Evolutionary conservation across 2,113 vertebrate species (phyloP).

Genomic region (Guaruba guarouba): DNA sequence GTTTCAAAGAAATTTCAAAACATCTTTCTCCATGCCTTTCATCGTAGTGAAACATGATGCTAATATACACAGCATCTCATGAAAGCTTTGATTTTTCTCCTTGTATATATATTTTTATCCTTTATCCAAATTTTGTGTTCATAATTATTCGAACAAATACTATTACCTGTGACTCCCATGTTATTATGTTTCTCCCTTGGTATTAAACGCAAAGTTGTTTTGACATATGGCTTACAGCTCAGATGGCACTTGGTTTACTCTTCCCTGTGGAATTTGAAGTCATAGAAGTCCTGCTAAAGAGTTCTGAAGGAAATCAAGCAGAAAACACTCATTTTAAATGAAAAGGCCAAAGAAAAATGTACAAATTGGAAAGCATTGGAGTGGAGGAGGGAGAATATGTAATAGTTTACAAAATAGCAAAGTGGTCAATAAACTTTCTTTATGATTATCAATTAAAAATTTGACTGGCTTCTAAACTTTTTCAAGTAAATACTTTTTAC

Average conservation of each 20-base stretch:
- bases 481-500: not conserved
- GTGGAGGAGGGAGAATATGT: rapidly evolving
- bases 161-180: not conserved
- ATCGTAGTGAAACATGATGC: not conserved
- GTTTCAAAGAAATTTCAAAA: not conserved
- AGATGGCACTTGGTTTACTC: slow-evolving; percentile 24
- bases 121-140: not conserved
- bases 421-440: not conserved
- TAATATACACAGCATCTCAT: not conserved
- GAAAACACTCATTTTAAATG: not conserved
- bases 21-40: not conserved
- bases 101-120: not conserved
- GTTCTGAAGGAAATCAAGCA: slow-evolving; percentile 31
- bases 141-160: not conserved
- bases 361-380: not conserved
- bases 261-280: slow-evolving; percentile 31
- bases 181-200: not conserved
- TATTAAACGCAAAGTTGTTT: not conserved
- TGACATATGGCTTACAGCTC: not conserved
- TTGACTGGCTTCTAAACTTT: not conserved
- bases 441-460: not conserved
- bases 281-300: not conserved
- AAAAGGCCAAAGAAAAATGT: not conserved
- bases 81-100: not conserved
- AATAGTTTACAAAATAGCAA: not conserved